phyloP scores from a whole-genome alignment of 2,113 vertebrate genomes.

The Prionailurus viverrinus region DNA sequence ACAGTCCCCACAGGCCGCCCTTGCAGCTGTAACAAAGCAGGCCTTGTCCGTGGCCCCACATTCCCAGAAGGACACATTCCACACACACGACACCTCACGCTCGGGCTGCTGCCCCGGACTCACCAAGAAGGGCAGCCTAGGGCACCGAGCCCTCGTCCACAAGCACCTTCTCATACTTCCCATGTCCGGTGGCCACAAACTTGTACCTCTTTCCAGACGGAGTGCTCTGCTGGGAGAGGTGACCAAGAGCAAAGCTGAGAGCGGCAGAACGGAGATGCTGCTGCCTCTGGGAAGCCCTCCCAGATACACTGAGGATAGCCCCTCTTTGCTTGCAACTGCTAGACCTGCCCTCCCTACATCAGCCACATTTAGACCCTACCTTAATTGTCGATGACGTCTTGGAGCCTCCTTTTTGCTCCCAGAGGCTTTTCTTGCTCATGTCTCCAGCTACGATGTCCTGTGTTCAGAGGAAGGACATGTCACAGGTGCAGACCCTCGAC shows the following conservation, averaged over 20 bases:
- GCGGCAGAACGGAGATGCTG: accelerated
- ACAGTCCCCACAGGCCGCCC: background rate
- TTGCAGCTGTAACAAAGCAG: accelerated
- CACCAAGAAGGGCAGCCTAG: background rate
- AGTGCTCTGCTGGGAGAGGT: constrained; percentile 82
- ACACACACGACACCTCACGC: accelerated
- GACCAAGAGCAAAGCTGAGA: background rate
- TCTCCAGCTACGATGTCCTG: constrained; percentile 96
- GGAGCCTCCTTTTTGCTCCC: constrained; percentile 91
- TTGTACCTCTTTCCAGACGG: constrained; percentile 90
- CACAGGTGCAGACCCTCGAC: accelerated
- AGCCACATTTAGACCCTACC: constrained; percentile 50
- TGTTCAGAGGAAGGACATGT: background rate
- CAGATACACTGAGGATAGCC: accelerated
- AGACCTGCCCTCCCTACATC: accelerated
- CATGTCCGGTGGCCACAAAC: constrained; percentile 94
- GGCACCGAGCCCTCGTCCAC: constrained; percentile 74
- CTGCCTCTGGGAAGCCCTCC: background rate
- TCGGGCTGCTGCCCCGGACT: background rate
- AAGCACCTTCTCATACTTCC: constrained; percentile 95
- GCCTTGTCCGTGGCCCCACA: accelerated
- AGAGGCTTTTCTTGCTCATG: constrained; percentile 95
- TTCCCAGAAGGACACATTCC: accelerated
- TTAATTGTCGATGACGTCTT: constrained; percentile 79
- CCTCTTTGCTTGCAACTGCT: accelerated